Evolutionary conservation across 2,888 invertebrate species (phyloP).

Genomic region (Idaea dimidiata): DNA sequence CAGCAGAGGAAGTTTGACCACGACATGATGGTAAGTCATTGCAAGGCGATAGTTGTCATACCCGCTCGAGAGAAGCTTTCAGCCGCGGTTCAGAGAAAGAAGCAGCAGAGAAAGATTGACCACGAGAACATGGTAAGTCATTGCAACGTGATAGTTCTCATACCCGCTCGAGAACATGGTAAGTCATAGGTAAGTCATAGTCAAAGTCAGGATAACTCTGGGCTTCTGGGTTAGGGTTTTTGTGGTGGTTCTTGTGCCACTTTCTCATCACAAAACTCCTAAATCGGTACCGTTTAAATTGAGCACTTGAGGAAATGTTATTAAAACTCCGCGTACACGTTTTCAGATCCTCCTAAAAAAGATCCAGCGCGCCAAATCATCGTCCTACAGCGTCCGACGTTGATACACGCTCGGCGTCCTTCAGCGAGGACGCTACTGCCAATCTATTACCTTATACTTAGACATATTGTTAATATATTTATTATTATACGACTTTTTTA

Average conservation of each 20-base stretch:
- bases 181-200: not conserved
- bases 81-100: too few relatives aligned
- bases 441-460: slow-evolving; percentile 28
- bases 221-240: too few relatives aligned
- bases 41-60: not conserved
- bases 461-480: slow-evolving; percentile 54
- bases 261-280: too few relatives aligned
- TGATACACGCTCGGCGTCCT: slow-evolving; percentile 65
- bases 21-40: not conserved
- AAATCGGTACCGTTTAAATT: too few relatives aligned
- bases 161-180: too few relatives aligned
- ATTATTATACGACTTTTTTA: slow-evolving; percentile 48
- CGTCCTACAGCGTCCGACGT: slow-evolving; percentile 67
- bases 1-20: too few relatives aligned
- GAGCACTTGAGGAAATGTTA: not conserved
- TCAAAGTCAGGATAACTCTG: too few relatives aligned
- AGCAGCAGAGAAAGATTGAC: too few relatives aligned
- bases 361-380: slow-evolving; percentile 75
- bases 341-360: slow-evolving; percentile 70
- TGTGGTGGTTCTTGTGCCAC: too few relatives aligned
- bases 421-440: slow-evolving; percentile 49
- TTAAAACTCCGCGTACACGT: not conserved
- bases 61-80: too few relatives aligned
- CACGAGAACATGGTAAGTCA: not conserved
- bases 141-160: not conserved